Evolutionary conservation across 2,113 vertebrate species (phyloP).

Genomic region (Corythornis cristatus): DNA sequence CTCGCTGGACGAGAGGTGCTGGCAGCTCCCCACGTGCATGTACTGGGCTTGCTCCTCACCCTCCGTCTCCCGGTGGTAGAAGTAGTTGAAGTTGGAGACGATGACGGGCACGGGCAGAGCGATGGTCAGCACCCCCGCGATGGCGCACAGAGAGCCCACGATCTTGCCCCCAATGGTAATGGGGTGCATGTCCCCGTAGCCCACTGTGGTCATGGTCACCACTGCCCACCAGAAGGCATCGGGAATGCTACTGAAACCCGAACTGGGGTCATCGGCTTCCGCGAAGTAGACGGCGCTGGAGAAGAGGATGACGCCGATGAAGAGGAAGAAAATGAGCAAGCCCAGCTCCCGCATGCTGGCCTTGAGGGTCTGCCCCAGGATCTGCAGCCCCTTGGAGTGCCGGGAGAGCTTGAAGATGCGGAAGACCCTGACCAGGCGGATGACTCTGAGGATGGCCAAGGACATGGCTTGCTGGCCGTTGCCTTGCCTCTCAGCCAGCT

Average conservation of each 20-base stretch:
- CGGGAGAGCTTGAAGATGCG: conserved; percentile 96
- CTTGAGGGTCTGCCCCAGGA: conserved; percentile 95
- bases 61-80: conserved; percentile 96
- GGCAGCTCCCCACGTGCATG: conserved; percentile 93
- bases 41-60: conserved; percentile 98
- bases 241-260: conserved; percentile 93
- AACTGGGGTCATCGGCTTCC: conserved; percentile 93
- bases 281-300: conserved; percentile 97
- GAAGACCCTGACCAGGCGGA: conserved; percentile 94
- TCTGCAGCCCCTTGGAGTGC: conserved; percentile 97
- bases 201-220: conserved; percentile 98
- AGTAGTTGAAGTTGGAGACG: conserved; percentile 99
- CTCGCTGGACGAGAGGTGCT: conserved; percentile 88
- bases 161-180: conserved; percentile 98
- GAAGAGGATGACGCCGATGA: conserved; percentile 96
- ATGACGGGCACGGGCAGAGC: conserved; percentile 96
- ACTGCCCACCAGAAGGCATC: conserved; percentile 99
- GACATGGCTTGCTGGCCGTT: conserved; percentile 98
- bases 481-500: conserved; percentile 92
- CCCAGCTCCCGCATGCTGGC: conserved; percentile 96
- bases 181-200: conserved; percentile 97
- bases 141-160: conserved; percentile 94
- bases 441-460: conserved; percentile 93
- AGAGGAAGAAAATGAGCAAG: conserved; percentile 96
- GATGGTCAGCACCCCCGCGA: conserved; percentile 95